Evolutionary conservation across 2,797 vertebrate genomes (phyloP).

Genomic region (Cossypha dichroa): DNA sequence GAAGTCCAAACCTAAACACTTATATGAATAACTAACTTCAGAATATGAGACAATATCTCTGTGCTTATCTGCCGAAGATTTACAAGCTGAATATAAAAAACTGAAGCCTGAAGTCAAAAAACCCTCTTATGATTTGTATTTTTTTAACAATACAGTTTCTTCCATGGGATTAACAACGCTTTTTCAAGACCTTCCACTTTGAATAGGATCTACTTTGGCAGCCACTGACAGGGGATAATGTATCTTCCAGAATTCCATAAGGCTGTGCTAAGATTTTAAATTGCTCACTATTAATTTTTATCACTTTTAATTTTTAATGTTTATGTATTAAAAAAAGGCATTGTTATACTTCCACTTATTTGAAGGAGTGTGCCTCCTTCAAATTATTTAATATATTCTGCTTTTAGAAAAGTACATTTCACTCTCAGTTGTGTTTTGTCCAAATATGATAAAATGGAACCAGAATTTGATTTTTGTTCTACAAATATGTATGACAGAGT

Average conservation of each 20-base stretch:
- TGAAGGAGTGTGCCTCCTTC: neutral
- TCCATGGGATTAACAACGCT: neutral
- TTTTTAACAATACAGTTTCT: neutral
- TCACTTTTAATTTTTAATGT: neutral
- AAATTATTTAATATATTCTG: neutral
- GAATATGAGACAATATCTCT: neutral
- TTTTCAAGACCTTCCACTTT: neutral
- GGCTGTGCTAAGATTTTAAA: neutral
- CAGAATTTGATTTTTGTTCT: neutral
- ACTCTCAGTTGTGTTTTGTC: neutral
- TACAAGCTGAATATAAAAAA: neutral
- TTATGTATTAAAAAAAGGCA: neutral
- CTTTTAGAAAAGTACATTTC: neutral
- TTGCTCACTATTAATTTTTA: neutral
- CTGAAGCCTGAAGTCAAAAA: neutral
- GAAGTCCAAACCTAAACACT: neutral
- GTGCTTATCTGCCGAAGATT: neutral
- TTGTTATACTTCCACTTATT: neutral
- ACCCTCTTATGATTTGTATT: neutral
- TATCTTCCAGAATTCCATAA: neutral
- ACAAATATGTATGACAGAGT: neutral
- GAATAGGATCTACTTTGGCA: neutral
- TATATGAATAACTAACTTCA: neutral
- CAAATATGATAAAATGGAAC: neutral
- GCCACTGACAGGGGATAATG: neutral